Evolutionary conservation across 2,113 vertebrate genomes (phyloP), one percentile per base, ranked within the genome.

Genomic region (Psittacus erithacus): DNA sequence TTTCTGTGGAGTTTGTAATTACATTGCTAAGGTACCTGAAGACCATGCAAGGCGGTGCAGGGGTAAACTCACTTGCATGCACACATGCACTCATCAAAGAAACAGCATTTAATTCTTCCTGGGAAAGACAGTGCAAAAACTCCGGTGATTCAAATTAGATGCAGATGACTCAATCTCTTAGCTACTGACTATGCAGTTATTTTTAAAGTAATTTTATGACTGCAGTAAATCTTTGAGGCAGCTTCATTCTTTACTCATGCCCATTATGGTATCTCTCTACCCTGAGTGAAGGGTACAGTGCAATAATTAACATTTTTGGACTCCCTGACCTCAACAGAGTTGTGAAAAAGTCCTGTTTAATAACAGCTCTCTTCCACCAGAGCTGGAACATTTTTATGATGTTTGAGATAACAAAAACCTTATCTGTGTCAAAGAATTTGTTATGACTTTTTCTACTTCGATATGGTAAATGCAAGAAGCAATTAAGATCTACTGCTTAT

Each of bases 101-200:
- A 81, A 55, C 15, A 65, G 44, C 47, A 27, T 84, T 94, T 95
- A 94, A 97, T 98, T 96, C 96, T 97, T 97, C 91, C 90, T 80
- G 76, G 94, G 94, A 95, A 90, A 92, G 90, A 94, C 28, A 97
- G 92, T 86, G 92, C 93, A 97, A 96, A 93, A 97, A 75, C 97
- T 93, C 87, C 9, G 5, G 60, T 83, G 67, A 95, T 97, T 93
- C 95, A 96, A 97, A 98, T 97, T 86, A 97, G 94, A 95, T 96
- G 63, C 78, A 93, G 90, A 98, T 98, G 98, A 98, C 97, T 98
- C 98, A 98, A 95, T 91, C 92, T 81, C 75, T 93, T 88, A 94
- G 97, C 97, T 95, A 97, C 96, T 92, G 97, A 97, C 97, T 97
- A 64, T 93, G 83, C 97, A 95, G 97, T 97, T 98, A 98, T 98